Base-by-base conservation (phyloP, 1,140 invertebrate genomes). In the Helicoverpa armigera region DNA sequence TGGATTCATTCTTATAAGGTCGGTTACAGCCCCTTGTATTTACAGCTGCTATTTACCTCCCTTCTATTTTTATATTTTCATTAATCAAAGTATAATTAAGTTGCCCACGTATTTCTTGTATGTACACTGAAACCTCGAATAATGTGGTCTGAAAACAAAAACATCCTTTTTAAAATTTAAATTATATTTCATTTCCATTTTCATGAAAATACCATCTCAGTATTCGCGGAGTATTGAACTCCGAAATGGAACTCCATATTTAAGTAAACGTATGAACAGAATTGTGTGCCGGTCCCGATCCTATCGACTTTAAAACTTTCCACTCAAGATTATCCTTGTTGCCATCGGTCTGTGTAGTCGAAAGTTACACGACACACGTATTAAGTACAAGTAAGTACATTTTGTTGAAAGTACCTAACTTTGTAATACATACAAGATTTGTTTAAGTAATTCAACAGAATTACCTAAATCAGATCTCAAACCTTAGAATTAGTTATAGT, bases 271-370 rank as follows among this genome's bases (percentile, higher is more conserved):
- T 61, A 35, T 63, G 73, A 75, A 63, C 58, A 61, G 58, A 61
- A 63, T 75, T 43, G 58, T 75, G 61, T 51, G 48, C 35, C 54
- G 10, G 61, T 61, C 56, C 10, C 73, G 58, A 61, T 75, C 58
- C 31, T 54, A 74, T 74, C 73, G 73, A 61, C 43, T 75, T 75
- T 61, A 61, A 16, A 75, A 75, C 73, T 75, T 75, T 61, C 73
- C 35, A 63, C 73, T 75, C 56, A 75, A 75, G 73, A 75, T 75
- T 61, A 75, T 75, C 73, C 73, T 13, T 75, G 58, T 75, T 61
- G 56, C 58, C 43, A 75, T 75, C 56, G 50, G 58, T 31, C 69
- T n/a, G 72, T 48, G 58, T 43, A 50, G 67, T 29, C 18, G n/a
- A 23, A 61, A 61, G 43, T 63, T 61, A 63, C 58, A 51, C 14